A percentile compares a stretch with the other conserved stretches of the same genome.
These are phyloP conservation scores for Neelides folsomi DNA, from an alignment of 2,888 invertebrate species.

Conservation along the genomic window DNA sequence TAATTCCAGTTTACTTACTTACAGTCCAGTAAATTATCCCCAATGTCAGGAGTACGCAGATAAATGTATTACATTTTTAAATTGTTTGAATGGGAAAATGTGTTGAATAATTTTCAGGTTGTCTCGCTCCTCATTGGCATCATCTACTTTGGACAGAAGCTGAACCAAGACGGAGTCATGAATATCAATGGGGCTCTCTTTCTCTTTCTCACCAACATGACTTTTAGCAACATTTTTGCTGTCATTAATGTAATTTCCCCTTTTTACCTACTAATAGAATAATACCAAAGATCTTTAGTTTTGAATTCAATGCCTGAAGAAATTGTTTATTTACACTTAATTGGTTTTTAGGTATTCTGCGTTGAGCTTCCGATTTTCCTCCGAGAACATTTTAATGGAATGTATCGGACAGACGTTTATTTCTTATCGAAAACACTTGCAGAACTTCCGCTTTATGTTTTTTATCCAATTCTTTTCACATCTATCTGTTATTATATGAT, in stretches of 20 bases:
- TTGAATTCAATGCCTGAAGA: neutral
- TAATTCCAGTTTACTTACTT: slow-evolving; percentile 13
- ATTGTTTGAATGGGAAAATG: neutral
- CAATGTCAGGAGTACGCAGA: neutral
- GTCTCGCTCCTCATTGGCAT: slow-evolving; percentile 71
- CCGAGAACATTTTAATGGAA: slow-evolving; percentile 73
- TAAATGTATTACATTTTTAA: neutral
- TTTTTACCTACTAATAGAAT: slow-evolving; percentile 54
- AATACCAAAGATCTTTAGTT: too few relatives aligned
- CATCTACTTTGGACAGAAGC: slow-evolving; percentile 68
- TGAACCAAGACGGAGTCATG: slow-evolving; percentile 79
- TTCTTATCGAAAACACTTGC: slow-evolving; percentile 82
- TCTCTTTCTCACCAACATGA: slow-evolving; percentile 81
- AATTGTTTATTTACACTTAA: neutral
- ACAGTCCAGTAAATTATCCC: neutral
- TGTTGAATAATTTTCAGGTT: slow-evolving; percentile 47
- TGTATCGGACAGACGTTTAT: slow-evolving; percentile 83
- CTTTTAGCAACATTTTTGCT: slow-evolving; percentile 89
- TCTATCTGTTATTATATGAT: slow-evolving; percentile 78
- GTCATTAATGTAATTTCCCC: slow-evolving; percentile 63
- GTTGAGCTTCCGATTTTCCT: slow-evolving; percentile 78
- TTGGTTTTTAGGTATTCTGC: slow-evolving; percentile 60
- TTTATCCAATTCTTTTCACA: slow-evolving; percentile 70
- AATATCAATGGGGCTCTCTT: slow-evolving; percentile 89
- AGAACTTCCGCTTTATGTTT: slow-evolving; percentile 72